Evolutionary conservation across 2,797 vertebrate genomes (phyloP), one percentile per base, ranked within the genome.

Genomic region (Chrysocyon brachyurus): DNA sequence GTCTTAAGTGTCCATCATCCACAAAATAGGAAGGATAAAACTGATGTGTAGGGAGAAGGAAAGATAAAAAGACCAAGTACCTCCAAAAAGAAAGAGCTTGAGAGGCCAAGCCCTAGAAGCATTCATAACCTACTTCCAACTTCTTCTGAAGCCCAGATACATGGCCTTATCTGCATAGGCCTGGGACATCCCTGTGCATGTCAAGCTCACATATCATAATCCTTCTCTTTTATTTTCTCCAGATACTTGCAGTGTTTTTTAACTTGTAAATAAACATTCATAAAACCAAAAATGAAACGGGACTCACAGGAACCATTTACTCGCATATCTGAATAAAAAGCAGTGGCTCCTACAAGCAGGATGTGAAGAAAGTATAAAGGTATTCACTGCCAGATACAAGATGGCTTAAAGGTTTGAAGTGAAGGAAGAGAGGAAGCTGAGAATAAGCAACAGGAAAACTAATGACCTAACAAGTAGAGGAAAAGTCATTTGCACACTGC

Each of bases 241-340:
- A 87, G 40, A 52, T 68, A 78, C 40, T 75, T 87, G 64, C 24
- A 21, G 11, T 6, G 16, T 86, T 54, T 61, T 70, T 95, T 12
- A 86, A 56, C 54, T 85, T 88, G 31, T 9, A 77, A 94, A 82
- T 66, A 12, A 61, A 52, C 22, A 70, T 54, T 15, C 12, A 40
- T 64, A 84, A 73, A 87, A 68, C 33, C 73, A 89, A 72, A 70
- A 79, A 59, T 73, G 28, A 83, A 93, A 82, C 12, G 33, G n/a
- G 33, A 0, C 28, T 72, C 14, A 21, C 52, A 12, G 83, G 40
- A 68, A 73, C 14, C 21, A 52, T 12, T 68, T 3, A 21, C 31
- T 68, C n/a, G 72, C 9, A 16, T 24, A 70, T 11, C 26, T 87
- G 54, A 79, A 66, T 31, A 73, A 72, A 26, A 0, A 52, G 36